Conservation (phyloP, 2,888 invertebrate genomes). For the Acheta domesticus region DNA sequence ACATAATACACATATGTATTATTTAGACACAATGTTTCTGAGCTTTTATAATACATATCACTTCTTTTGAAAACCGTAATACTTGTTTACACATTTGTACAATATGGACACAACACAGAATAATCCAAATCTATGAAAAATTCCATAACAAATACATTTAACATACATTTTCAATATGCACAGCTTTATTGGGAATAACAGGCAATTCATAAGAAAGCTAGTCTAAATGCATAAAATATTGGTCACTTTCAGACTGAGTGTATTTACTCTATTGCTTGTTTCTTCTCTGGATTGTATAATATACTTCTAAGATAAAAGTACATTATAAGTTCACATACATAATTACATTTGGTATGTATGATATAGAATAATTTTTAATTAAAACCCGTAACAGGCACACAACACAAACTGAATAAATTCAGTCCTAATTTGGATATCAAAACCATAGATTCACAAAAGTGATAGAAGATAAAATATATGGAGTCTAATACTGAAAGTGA, state of each 20-base stretch:
- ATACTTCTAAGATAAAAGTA: not conserved
- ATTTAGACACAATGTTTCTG: not conserved
- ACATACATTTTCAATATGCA: slow-evolving; percentile 8
- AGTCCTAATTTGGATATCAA: no score
- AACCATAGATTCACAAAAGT: no score
- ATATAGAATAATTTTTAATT: not conserved
- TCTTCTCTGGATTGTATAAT: not conserved
- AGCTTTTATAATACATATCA: slow-evolving; percentile 4
- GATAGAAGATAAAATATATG: no score
- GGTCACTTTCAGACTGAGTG: slow-evolving; percentile 18
- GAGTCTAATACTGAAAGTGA: no score
- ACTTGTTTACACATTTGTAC: slow-evolving; percentile 7
- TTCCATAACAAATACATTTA: slow-evolving; percentile 11
- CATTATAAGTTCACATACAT: not conserved
- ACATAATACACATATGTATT: no score
- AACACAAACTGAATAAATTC: not conserved
- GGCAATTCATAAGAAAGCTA: slow-evolving; percentile 18
- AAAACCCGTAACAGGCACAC: not conserved
- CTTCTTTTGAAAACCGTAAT: slow-evolving; percentile 4
- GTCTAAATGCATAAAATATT: slow-evolving; percentile 18
- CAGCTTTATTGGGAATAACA: slow-evolving; percentile 9
- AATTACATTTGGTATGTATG: not conserved
- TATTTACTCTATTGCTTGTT: slow-evolving; percentile 3
- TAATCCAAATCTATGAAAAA: not conserved
- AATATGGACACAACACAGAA: not conserved